These are phyloP conservation scores for Macrobrachium nipponense DNA, from an alignment of 1,140 invertebrate species.

Conservation along the genomic window DNA sequence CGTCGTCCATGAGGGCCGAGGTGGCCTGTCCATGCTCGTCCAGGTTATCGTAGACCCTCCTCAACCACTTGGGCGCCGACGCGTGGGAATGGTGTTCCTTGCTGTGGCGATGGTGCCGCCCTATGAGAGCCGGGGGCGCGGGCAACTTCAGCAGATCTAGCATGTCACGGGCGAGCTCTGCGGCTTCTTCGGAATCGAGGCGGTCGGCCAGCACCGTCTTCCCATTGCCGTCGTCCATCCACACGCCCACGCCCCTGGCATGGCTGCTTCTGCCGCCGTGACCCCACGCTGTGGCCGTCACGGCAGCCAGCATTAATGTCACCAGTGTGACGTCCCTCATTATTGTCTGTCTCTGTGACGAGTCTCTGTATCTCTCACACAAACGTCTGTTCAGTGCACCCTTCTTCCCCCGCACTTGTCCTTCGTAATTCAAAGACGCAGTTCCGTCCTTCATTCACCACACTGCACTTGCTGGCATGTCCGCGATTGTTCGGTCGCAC, in stretches of 20 bases:
- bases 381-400: too few species aligned
- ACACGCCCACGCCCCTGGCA: constrained; percentile 39
- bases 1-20: constrained; percentile 34
- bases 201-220: constrained; percentile 39
- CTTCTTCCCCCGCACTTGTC: too few species aligned
- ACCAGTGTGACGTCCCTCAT: too few species aligned
- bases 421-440: too few species aligned
- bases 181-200: constrained; percentile 38
- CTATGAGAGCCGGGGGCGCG: not conserved
- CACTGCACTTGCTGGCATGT: too few species aligned
- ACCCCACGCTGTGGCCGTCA: too few species aligned
- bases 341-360: too few species aligned
- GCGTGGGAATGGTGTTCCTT: constrained; percentile 29
- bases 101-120: constrained; percentile 31
- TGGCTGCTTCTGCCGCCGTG: too few species aligned
- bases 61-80: constrained; percentile 34
- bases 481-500: too few species aligned
- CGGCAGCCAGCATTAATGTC: too few species aligned
- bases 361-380: too few species aligned
- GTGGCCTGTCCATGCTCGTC: constrained; percentile 34
- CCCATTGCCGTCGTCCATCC: constrained; percentile 51
- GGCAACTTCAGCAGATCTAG: constrained; percentile 43
- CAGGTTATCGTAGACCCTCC: constrained; percentile 21
- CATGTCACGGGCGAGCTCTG: constrained; percentile 36
- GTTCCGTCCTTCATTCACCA: too few species aligned